Evolutionary conservation across 2,888 invertebrate species (phyloP).

Genomic region (Calephelis perditalis): DNA sequence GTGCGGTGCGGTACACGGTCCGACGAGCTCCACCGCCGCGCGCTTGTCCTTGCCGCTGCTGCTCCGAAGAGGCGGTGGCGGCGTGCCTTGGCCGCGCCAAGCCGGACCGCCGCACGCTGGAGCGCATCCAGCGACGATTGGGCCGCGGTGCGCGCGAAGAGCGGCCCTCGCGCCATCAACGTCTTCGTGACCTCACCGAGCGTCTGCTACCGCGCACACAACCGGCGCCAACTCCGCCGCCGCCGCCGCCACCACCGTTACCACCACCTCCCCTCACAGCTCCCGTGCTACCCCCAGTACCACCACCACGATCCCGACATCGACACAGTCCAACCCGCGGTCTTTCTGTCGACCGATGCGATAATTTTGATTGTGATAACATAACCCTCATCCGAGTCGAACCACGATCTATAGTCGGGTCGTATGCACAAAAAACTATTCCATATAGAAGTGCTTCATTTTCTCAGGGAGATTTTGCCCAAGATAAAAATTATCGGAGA

Average conservation of each 20-base stretch:
- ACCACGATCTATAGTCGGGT: constrained; percentile 78
- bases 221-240: constrained; percentile 41
- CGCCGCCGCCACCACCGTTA: constrained; percentile 54
- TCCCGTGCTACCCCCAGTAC: constrained; percentile 77
- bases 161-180: constrained; percentile 79
- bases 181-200: constrained; percentile 89
- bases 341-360: constrained; percentile 65
- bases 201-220: constrained; percentile 81
- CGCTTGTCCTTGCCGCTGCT: constrained; percentile 76
- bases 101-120: constrained; percentile 84
- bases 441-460: constrained; percentile 92
- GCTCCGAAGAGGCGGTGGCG: constrained; percentile 75
- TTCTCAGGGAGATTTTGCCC: constrained; percentile 89
- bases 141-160: constrained; percentile 76
- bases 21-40: constrained; percentile 81
- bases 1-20: constrained; percentile 84
- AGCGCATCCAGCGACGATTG: constrained; percentile 89
- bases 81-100: constrained; percentile 73
- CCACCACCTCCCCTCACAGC: constrained; percentile 66
- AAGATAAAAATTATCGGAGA: constrained; percentile 70
- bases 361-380: constrained; percentile 67
- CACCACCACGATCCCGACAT: constrained; percentile 72
- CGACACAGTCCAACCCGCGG: constrained; percentile 72
- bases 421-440: constrained; percentile 81
- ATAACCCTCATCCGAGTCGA: constrained; percentile 77